Percentiles rank a stretch among this genome's conserved stretches.
phyloP scores from a whole-genome alignment of 2,888 invertebrate genomes.

The Sepioteuthis lessoniana region DNA sequence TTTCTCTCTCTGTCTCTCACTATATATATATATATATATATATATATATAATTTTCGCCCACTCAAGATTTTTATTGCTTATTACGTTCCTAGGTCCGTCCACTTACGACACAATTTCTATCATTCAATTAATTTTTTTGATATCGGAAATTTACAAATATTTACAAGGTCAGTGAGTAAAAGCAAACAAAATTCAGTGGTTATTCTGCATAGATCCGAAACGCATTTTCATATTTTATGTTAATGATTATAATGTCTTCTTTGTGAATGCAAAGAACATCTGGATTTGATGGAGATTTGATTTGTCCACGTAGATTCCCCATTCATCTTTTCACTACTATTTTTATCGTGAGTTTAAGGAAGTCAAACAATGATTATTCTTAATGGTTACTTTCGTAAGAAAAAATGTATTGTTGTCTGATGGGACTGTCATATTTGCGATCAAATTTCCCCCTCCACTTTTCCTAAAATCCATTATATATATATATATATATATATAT shows the following conservation, averaged over 20 bases:
- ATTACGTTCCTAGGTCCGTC: too few species aligned
- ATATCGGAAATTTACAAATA: too few species aligned
- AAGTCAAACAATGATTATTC: background rate
- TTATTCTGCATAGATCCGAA: background rate
- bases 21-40: too few species aligned
- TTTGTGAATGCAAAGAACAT: background rate
- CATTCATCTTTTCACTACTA: background rate
- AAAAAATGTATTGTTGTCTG: background rate
- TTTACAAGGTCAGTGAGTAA: too few species aligned
- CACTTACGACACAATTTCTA: too few species aligned
- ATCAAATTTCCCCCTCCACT: too few species aligned
- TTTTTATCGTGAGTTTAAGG: background rate
- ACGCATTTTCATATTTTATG: background rate
- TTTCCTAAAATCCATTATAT: too few species aligned
- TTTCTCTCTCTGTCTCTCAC: too few species aligned
- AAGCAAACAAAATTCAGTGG: background rate
- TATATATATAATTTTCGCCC: too few species aligned
- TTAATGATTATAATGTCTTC: background rate
- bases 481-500: too few species aligned
- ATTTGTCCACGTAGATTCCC: background rate
- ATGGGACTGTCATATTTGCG: background rate
- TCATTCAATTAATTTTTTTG: too few species aligned
- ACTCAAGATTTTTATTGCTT: too few species aligned
- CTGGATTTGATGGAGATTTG: background rate
- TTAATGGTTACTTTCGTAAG: background rate